phyloP scores from a whole-genome alignment of 1,140 invertebrate species.

The Halyomorpha halys region DNA sequence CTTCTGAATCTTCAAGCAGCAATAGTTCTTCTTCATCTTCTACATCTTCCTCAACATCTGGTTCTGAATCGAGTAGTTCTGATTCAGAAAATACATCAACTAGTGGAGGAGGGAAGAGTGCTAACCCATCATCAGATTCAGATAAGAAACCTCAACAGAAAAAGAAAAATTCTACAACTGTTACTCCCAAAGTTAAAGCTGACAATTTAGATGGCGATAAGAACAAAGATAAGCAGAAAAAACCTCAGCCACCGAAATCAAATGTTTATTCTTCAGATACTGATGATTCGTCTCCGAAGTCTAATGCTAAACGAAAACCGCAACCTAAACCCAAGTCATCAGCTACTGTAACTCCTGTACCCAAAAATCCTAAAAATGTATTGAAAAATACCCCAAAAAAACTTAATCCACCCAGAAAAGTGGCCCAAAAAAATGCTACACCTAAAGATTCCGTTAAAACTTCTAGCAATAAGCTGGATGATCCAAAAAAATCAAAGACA shows the following conservation, averaged over 20 bases:
- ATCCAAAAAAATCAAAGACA: constrained; percentile 51
- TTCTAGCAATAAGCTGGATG: constrained; percentile 31
- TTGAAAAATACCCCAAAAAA: constrained; percentile 28
- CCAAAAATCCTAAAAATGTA: constrained; percentile 28
- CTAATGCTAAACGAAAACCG: constrained; percentile 38
- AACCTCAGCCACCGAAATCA: constrained; percentile 27
- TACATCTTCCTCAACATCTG: constrained; percentile 33
- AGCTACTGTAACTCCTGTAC: constrained; percentile 38
- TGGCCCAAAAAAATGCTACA: constrained; percentile 31
- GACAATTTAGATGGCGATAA: constrained; percentile 23
- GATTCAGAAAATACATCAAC: constrained; percentile 35
- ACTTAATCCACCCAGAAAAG: constrained; percentile 23
- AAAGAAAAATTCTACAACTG: constrained; percentile 22
- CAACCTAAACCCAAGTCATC: constrained; percentile 45
- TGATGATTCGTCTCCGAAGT: constrained; percentile 32
- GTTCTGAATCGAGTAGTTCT: constrained; percentile 33
- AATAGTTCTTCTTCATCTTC: constrained; percentile 33
- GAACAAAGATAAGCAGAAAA: constrained; percentile 41
- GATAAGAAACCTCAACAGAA: constrained; percentile 30
- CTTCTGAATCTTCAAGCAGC: constrained; percentile 33
- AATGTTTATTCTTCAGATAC: constrained; percentile 33
- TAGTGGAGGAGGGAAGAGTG: constrained; percentile 30
- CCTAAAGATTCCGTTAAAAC: constrained; percentile 36
- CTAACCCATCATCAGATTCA: constrained; percentile 30
- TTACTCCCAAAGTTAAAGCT: constrained; percentile 21